Evolutionary conservation across 2,113 vertebrate genomes (phyloP), one percentile per base, ranked within the genome.

Genomic region (Falco punctatus): DNA sequence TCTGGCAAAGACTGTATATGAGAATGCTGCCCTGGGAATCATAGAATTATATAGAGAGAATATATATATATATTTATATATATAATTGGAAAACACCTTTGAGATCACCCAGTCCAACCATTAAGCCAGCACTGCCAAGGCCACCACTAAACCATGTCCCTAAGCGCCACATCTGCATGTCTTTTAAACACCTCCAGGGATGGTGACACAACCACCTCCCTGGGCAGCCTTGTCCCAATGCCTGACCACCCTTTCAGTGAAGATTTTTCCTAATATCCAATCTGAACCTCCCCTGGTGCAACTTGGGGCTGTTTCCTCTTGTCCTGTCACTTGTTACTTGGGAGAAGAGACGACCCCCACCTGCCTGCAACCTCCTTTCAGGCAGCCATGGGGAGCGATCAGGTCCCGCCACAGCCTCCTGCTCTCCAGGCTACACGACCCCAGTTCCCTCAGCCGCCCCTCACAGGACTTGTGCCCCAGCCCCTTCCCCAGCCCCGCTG

Each of bases 251-350:
- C 55, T 40, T 70, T 15, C 4, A 0, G 35, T 22, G 44, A 58
- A 65, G 15, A 19, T 64, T 65, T 58, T 64, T 82, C 71, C 32
- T 38, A 70, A 52, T 18, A 28, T 4, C 19, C 27, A 70, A 15
- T 38, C 7, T 44, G 57, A 92, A 51, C 61, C 77, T 87, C 42
- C 49, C 23, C 23, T n/a, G 22, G 8, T 23, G 6, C 2, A 86
- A 40, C 46, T 19, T 48, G 24, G 54, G 38, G 33, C 65, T 33
- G 6, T 67, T 74, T 92, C 52, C 11, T 80, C 69, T 77, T 62
- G 11, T 48, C 14, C 40, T 26, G 10, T 87, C 0, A 0, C 23
- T 24, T 33, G 15, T 44, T 28, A 51, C 42, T 10, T 70, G 42
- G n/a, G 48, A 69, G 35, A 57, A 35, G 70, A 81, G 61, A 35